These are phyloP conservation scores for Sapajus apella DNA, from an alignment of 2,113 vertebrate species.

Conservation along the genomic window DNA sequence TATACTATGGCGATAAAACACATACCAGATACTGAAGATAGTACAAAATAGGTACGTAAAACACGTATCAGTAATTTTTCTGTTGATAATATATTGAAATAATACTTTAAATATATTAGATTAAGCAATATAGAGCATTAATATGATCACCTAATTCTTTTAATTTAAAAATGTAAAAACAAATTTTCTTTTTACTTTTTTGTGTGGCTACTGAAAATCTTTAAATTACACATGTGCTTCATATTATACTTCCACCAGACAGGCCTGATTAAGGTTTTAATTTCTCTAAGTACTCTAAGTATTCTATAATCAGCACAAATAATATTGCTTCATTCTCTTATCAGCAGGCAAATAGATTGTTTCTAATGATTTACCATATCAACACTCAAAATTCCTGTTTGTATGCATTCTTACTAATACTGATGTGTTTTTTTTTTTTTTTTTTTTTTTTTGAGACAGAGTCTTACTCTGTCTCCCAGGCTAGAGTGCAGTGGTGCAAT, in stretches of 20 bases:
- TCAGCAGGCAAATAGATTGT: not conserved
- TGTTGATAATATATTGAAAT: not conserved
- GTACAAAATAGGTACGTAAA: not conserved
- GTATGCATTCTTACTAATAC: not conserved
- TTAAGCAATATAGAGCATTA: slow-evolving; percentile 10
- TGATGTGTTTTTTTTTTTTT: not conserved
- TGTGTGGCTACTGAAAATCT: not conserved
- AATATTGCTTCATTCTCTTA: not conserved
- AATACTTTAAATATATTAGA: not conserved
- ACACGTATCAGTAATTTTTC: not conserved
- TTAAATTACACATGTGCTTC: not conserved
- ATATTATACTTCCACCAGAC: not conserved
- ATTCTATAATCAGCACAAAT: not conserved
- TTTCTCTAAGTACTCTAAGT: not conserved
- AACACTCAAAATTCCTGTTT: not conserved
- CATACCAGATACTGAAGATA: not conserved
- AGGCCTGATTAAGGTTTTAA: not conserved
- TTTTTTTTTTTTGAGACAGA: not conserved
- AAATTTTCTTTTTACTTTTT: not conserved
- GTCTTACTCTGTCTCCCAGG: too few species aligned
- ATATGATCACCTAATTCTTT: not conserved
- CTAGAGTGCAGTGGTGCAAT: too few species aligned
- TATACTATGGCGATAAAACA: not conserved
- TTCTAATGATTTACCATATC: not conserved
- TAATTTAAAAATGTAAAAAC: not conserved